phyloP scores from a whole-genome alignment of 2,888 invertebrate species.

The Sisyra terminalis region DNA sequence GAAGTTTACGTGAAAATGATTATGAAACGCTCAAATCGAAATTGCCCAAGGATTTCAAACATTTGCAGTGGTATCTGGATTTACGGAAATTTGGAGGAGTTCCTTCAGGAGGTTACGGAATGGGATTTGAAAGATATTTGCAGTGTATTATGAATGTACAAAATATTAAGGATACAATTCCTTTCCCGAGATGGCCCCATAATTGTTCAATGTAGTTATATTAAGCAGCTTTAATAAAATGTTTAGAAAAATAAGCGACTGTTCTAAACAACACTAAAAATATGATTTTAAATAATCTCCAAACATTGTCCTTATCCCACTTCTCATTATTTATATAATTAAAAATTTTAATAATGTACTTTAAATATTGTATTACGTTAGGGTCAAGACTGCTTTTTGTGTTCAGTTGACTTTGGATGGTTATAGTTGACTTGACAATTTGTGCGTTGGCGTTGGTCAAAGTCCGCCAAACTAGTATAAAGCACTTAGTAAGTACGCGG shows the following conservation, averaged over 20 bases:
- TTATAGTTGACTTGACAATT: too few species aligned
- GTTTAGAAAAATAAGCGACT: neutral
- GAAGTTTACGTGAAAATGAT: constrained; percentile 79
- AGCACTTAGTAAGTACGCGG: too few species aligned
- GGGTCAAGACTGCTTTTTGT: too few species aligned
- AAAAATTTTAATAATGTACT: too few species aligned
- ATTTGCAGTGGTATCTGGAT: constrained; percentile 76
- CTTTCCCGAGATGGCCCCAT: constrained; percentile 90
- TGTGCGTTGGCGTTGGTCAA: too few species aligned
- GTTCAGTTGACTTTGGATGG: too few species aligned
- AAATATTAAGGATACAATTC: constrained; percentile 88
- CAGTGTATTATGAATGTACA: constrained; percentile 63
- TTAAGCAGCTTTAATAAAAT: neutral
- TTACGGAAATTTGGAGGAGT: constrained; percentile 76
- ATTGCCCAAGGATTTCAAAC: constrained; percentile 34
- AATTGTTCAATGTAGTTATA: constrained; percentile 49
- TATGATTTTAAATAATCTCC: neutral
- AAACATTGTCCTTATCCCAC: neutral
- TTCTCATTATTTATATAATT: too few species aligned
- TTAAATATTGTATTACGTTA: too few species aligned
- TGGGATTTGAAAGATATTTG: constrained; percentile 87
- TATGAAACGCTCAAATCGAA: constrained; percentile 42
- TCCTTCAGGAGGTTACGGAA: constrained; percentile 87
- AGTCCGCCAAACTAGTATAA: too few species aligned
- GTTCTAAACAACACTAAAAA: neutral